A percentile compares a stretch with the other conserved stretches of the same genome.
Conservation (phyloP, 2,797 vertebrate species). For the Acanthurus lineatus region DNA sequence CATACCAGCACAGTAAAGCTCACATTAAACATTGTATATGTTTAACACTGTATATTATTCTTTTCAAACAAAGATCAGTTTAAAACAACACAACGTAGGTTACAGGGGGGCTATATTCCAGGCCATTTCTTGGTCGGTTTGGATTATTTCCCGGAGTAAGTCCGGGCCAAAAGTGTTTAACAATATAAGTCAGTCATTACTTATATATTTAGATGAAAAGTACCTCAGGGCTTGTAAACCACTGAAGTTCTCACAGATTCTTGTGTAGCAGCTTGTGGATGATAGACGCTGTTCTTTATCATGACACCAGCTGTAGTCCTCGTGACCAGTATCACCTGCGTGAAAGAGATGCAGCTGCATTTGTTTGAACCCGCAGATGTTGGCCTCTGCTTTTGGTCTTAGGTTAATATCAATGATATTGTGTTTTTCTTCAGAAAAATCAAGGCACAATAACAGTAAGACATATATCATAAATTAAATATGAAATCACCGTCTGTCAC, state of each 20-base stretch:
- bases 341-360: not conserved
- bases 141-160: not conserved
- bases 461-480: not conserved
- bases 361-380: not conserved
- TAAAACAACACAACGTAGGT: not conserved
- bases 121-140: not conserved
- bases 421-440: constrained; percentile 17
- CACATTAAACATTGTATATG: no score
- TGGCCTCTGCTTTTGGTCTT: no score
- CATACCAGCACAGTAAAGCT: not conserved
- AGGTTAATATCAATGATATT: not conserved
- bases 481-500: constrained; percentile 19
- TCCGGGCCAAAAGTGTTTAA: not conserved
- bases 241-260: not conserved
- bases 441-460: not conserved
- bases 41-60: no score
- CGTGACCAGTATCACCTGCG: not conserved
- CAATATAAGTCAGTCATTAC: not conserved
- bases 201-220: not conserved
- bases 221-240: not conserved
- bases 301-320: not conserved
- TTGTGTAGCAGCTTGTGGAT: not conserved
- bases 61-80: not conserved
- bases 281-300: not conserved
- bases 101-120: not conserved